phyloP scores from a whole-genome alignment of 2,888 invertebrate species.

The Trichogramma evanescens region DNA sequence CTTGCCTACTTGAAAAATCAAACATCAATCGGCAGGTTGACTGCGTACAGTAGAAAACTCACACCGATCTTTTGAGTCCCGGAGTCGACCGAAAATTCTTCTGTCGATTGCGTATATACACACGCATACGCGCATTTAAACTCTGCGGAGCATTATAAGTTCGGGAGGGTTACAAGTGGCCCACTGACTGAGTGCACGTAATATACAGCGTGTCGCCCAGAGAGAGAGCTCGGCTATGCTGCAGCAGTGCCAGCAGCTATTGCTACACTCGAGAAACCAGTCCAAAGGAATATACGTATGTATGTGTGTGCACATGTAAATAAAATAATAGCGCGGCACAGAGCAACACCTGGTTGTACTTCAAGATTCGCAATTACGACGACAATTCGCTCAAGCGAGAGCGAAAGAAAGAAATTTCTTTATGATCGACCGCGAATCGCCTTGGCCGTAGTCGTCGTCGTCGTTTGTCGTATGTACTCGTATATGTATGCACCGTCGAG shows the following conservation, averaged over 20 bases:
- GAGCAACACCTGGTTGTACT: conserved; percentile 40
- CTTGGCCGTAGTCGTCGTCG: conserved; percentile 16
- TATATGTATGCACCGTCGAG: conserved; percentile 20
- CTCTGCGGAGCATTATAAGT: neutral
- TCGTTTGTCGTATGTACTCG: too few relatives aligned
- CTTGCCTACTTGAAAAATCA: too few relatives aligned
- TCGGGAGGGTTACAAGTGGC: conserved; percentile 17
- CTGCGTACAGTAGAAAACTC: too few relatives aligned
- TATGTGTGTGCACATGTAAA: neutral
- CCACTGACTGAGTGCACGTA: conserved; percentile 13
- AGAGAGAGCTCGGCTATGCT: neutral
- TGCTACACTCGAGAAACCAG: too few relatives aligned
- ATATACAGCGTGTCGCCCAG: neutral
- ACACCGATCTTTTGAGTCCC: neutral
- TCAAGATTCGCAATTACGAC: conserved; percentile 39
- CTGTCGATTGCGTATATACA: conserved; percentile 3
- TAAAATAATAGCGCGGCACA: neutral
- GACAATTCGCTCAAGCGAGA: conserved; percentile 26
- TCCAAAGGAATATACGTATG: neutral
- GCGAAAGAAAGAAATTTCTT: conserved; percentile 23
- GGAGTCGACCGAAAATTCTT: conserved; percentile 3
- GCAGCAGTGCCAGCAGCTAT: too few relatives aligned
- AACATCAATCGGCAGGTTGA: too few relatives aligned
- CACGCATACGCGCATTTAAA: neutral
- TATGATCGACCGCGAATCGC: conserved; percentile 19